Evolutionary conservation across 2,888 invertebrate species (phyloP).

Genomic region (Perizoma affinitatum): DNA sequence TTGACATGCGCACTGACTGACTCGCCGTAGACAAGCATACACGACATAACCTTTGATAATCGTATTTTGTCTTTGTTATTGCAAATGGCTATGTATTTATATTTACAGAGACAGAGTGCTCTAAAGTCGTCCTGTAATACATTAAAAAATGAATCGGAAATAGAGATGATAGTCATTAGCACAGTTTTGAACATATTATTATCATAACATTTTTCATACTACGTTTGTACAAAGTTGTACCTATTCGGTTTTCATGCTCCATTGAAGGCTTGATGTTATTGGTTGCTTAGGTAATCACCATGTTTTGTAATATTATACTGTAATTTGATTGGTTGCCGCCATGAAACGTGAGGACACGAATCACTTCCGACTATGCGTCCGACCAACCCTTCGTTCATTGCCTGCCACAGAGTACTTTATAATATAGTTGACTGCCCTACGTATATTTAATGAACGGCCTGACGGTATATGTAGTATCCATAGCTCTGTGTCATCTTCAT

Average conservation of each 20-base stretch:
- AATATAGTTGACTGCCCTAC: no score
- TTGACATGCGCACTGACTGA: slow-evolving; percentile 88
- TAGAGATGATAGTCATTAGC: no score
- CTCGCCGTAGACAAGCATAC: slow-evolving; percentile 77
- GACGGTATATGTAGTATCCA: no score
- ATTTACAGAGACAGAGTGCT: no score
- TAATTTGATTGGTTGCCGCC: slow-evolving; percentile 72
- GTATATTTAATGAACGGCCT: no score
- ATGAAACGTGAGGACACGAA: slow-evolving; percentile 73
- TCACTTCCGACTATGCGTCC: slow-evolving; percentile 61
- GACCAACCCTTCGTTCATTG: no score
- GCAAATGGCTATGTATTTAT: no score
- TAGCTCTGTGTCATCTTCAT: no score
- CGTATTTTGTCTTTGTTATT: slow-evolving; percentile 40
- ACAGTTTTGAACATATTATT: no score
- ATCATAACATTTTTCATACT: not conserved
- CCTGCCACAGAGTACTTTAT: no score
- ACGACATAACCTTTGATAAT: slow-evolving; percentile 63
- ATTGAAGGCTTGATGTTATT: slow-evolving; percentile 66
- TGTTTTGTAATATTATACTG: slow-evolving; percentile 61
- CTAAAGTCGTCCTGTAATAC: no score
- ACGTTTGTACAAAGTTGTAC: slow-evolving; percentile 61
- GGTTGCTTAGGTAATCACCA: slow-evolving; percentile 64
- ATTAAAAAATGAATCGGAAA: no score
- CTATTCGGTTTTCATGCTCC: slow-evolving; percentile 66